A percentile compares a stretch with the other conserved stretches of the same genome.
These are phyloP conservation scores for Drosophila paranaensis DNA, from an alignment of 2,888 invertebrate genomes.

Conservation along the genomic window DNA sequence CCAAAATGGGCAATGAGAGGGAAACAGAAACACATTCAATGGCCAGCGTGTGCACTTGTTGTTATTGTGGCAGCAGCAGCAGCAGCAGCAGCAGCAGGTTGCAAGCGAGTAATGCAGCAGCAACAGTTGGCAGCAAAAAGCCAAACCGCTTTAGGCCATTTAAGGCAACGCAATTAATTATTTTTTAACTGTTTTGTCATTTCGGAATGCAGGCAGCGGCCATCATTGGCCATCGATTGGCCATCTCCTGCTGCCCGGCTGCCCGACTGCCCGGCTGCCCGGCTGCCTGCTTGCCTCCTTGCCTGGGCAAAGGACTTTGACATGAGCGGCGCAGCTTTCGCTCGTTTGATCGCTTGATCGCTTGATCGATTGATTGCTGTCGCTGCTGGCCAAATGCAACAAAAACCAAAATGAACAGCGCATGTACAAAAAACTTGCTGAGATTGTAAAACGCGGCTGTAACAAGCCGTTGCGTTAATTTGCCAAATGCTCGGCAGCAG, in stretches of 20 bases:
- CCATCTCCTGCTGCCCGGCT: slow-evolving; percentile 30
- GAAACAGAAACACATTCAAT: slow-evolving; percentile 70
- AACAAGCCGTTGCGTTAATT: slow-evolving; percentile 83
- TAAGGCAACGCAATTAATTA: slow-evolving; percentile 85
- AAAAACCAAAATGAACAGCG: slow-evolving; percentile 18
- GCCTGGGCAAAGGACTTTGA: slow-evolving; percentile 72
- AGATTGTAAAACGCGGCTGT: slow-evolving; percentile 77
- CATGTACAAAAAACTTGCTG: slow-evolving; percentile 46
- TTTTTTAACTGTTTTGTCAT: slow-evolving; percentile 85
- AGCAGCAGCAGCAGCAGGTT: slow-evolving; percentile 33
- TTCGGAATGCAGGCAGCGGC: slow-evolving; percentile 81
- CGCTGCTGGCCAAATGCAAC: slow-evolving; percentile 44
- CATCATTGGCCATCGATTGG: slow-evolving; percentile 76
- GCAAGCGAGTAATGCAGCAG: slow-evolving; percentile 5
- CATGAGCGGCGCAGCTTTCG: slow-evolving; percentile 80
- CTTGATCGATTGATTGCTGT: slow-evolving; percentile 84
- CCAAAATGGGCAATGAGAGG: slow-evolving; percentile 80
- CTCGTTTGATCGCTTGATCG: slow-evolving; percentile 80
- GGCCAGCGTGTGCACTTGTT: slow-evolving; percentile 65
- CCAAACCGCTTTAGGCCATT: slow-evolving; percentile 83
- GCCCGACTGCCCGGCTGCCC: slow-evolving; percentile 18
- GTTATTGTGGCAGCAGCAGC: slow-evolving; percentile 51
- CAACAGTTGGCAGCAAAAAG: slow-evolving; percentile 51
- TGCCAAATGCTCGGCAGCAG: slow-evolving; percentile 71
- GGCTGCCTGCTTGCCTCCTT: slow-evolving; percentile 12